phyloP scores from a whole-genome alignment of 35 echinoderm and acorn worm species.

The Diadema setosum region DNA sequence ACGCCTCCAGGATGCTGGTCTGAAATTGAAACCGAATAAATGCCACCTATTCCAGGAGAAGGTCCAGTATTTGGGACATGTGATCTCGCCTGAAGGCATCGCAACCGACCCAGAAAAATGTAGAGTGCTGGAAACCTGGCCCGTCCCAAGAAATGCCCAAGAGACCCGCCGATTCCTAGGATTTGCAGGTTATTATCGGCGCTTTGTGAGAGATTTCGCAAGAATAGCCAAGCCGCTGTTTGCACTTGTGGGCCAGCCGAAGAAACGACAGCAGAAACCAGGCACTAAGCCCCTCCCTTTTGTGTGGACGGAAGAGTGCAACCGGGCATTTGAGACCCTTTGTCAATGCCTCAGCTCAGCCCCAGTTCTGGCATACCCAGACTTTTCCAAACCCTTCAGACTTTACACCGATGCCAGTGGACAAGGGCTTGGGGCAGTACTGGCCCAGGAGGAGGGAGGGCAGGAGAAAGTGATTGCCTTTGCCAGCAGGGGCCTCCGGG shows the following conservation, averaged over 20 bases:
- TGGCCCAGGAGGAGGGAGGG: conserved; percentile 31
- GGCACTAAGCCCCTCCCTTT: neutral
- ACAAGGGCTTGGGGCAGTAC: conserved; percentile 46
- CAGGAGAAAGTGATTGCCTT: conserved; percentile 47
- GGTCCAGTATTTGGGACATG: conserved; percentile 51
- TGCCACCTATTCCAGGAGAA: conserved; percentile 57
- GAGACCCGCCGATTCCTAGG: conserved; percentile 49
- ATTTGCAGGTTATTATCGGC: conserved; percentile 54
- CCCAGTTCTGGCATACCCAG: conserved; percentile 21
- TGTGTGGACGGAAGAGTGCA: neutral
- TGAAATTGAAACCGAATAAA: conserved; percentile 61
- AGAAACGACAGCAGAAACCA: neutral
- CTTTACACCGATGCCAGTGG: conserved; percentile 65
- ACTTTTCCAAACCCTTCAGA: conserved; percentile 25
- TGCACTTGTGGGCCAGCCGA: neutral
- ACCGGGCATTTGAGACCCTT: conserved; percentile 21
- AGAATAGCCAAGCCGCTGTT: conserved; percentile 55
- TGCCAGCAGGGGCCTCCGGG: conserved; percentile 41
- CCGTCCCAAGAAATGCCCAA: neutral
- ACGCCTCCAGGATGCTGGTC: conserved; percentile 28
- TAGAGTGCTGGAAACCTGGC: conserved; percentile 36
- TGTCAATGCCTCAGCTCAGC: neutral
- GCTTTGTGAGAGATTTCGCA: conserved; percentile 51
- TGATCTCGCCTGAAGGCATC: conserved; percentile 42
- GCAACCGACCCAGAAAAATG: conserved; percentile 56